Percentiles rank a stretch among this genome's conserved stretches.
Evolutionary conservation across 2,113 vertebrate genomes (phyloP).

Genomic region (Petrocephalus zakoni): DNA sequence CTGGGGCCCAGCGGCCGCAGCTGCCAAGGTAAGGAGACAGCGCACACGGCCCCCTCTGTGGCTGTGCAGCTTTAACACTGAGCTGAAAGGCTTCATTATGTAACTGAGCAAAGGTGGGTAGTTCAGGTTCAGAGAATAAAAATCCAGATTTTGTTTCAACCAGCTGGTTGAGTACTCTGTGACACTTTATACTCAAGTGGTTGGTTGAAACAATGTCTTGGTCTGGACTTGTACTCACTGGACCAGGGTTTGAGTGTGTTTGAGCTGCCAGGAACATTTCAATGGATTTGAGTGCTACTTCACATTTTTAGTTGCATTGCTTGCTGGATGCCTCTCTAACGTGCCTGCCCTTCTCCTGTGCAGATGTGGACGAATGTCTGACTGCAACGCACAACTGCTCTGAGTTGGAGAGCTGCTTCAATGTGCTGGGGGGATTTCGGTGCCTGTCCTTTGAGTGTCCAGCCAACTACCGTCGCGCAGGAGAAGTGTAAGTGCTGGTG

Average conservation of each 20-base stretch:
- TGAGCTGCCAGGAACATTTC: neutral
- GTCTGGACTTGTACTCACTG: neutral
- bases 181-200: neutral
- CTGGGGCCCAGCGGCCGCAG: constrained; percentile 83
- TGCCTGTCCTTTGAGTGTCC: constrained; percentile 86
- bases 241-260: neutral
- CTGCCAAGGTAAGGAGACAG: constrained; percentile 76
- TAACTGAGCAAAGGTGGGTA: neutral
- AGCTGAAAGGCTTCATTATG: neutral
- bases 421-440: constrained; percentile 83
- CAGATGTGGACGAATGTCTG: constrained; percentile 90
- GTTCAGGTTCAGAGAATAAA: neutral
- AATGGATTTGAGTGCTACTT: neutral
- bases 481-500: constrained; percentile 78
- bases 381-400: constrained; percentile 82
- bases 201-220: neutral
- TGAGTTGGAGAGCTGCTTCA: constrained; percentile 86
- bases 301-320: neutral
- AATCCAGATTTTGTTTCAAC: neutral
- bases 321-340: neutral
- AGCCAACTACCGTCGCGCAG: constrained; percentile 75
- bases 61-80: neutral
- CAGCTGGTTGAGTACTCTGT: neutral
- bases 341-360: neutral
- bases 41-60: neutral